Conservation (phyloP, 2,888 invertebrate genomes). For the Sicus ferrugineus region DNA sequence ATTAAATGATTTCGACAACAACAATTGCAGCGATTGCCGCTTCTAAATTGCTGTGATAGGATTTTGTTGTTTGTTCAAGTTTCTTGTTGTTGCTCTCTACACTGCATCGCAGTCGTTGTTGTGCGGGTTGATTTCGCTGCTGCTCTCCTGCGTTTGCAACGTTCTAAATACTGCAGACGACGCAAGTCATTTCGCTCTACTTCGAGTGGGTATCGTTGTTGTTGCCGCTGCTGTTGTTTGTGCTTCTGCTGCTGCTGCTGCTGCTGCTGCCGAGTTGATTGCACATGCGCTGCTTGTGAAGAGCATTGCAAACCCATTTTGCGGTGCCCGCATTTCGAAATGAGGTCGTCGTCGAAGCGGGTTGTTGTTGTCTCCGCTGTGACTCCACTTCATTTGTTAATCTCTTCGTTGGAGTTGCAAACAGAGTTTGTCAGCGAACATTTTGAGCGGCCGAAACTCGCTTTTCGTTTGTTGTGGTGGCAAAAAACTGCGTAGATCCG, state of each 20-base stretch:
- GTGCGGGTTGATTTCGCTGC: background rate
- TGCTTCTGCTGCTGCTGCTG: background rate
- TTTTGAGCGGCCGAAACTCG: too few species aligned
- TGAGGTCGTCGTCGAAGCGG: too few species aligned
- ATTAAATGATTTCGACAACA: background rate
- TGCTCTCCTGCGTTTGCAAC: constrained; percentile 14
- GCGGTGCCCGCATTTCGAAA: too few species aligned
- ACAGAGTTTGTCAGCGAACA: background rate
- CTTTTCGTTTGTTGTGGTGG: too few species aligned
- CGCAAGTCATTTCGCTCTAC: constrained; percentile 30
- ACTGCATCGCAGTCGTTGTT: too few species aligned
- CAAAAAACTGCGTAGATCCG: too few species aligned
- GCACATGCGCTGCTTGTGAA: constrained; percentile 3
- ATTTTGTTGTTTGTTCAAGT: background rate
- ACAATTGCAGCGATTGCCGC: background rate
- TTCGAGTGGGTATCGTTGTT: background rate
- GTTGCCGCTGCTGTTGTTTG: background rate
- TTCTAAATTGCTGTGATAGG: too few species aligned
- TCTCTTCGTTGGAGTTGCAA: background rate
- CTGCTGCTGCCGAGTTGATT: background rate
- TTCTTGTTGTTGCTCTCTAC: background rate
- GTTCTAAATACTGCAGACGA: constrained; percentile 29
- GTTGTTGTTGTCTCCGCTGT: too few species aligned
- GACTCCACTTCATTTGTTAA: background rate
- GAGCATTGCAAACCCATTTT: background rate